Evolutionary conservation across 2,888 invertebrate species (phyloP), one percentile per base, ranked within the genome.

Genomic region (Osmoderma eremita): DNA sequence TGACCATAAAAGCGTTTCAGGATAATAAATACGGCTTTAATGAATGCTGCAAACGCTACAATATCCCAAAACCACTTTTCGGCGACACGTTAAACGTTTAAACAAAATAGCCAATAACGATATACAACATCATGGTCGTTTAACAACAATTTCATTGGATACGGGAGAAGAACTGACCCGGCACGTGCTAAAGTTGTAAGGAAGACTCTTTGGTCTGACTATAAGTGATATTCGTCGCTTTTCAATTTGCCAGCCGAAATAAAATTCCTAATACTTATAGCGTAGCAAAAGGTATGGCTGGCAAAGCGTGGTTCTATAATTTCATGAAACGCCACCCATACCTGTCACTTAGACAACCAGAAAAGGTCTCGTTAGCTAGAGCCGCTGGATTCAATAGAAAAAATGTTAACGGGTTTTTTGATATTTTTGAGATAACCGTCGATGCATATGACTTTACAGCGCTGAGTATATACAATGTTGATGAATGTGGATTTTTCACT

Each of bases 401-500:
- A 50, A 50, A 50, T 50, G 50, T 48, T 18, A 24, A 24, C 24
- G 24, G 5, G 18, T 15, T 48, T 48, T 48, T 18, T 48, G 18
- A 48, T 10, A 48, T 48, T 48, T 13, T 50, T 8, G 50, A 50
- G 13, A 50, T 22, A 30, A 50, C 24, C 50, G 13, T 30, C 30
- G 50, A 50, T 50, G 50, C 22, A 50, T 30, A 30, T 22, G 24
- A 24, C 15, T 50, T 24, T 50, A 50, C 30, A 50, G 24, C 30
- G 12, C n/a, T 50, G 50, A 50, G n/a, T 69, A 80, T 82, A 45
- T 82, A 73, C 67, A 81, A 82, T 71, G 69, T 78, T 18, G 80
- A 81, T 62, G 78, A 82, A 71, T 78, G 78, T 1, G 80, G 78
- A 0, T 69, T 80, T 1, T 79, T 81, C 4, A 81, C 81, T 1